These are phyloP conservation scores for Bovichtus variegatus DNA, from an alignment of 2,797 vertebrate species.

Conservation along the genomic window DNA sequence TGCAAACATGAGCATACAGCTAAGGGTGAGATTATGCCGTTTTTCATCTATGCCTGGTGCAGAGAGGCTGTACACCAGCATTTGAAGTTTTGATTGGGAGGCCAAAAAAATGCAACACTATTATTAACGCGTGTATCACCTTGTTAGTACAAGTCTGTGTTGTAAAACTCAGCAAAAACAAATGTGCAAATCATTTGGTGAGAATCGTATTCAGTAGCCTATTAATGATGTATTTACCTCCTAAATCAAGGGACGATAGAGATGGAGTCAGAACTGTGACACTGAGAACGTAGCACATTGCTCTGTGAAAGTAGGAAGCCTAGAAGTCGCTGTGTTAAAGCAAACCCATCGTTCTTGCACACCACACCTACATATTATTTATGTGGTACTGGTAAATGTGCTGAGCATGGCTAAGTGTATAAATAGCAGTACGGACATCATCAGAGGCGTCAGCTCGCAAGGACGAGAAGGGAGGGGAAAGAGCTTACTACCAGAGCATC, in stretches of 20 bases:
- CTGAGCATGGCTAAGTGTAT: conserved; percentile 77
- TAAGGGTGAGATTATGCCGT: neutral
- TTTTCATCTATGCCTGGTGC: neutral
- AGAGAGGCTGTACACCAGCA: neutral
- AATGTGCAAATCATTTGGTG: neutral
- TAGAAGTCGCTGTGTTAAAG: conserved; percentile 62
- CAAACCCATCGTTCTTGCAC: conserved; percentile 43
- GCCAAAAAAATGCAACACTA: neutral
- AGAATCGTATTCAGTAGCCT: conserved; percentile 19
- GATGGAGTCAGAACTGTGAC: conserved; percentile 10
- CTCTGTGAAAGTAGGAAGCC: conserved; percentile 30
- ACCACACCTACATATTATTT: conserved; percentile 75
- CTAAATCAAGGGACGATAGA: conserved; percentile 15
- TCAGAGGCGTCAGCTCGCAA: conserved; percentile 62
- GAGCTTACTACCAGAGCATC: conserved; percentile 66
- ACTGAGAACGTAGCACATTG: neutral
- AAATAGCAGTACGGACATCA: conserved; percentile 79
- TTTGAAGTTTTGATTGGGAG: neutral
- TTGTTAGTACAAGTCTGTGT: too few relatives aligned
- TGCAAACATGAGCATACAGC: conserved; percentile 18
- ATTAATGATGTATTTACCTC: conserved; percentile 32
- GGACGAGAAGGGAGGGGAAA: conserved; percentile 34
- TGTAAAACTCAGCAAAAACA: too few relatives aligned
- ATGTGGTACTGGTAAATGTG: conserved; percentile 76
- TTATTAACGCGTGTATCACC: neutral